Conservation (phyloP, 2,797 vertebrate genomes). For the Pempheris klunzingeri region DNA sequence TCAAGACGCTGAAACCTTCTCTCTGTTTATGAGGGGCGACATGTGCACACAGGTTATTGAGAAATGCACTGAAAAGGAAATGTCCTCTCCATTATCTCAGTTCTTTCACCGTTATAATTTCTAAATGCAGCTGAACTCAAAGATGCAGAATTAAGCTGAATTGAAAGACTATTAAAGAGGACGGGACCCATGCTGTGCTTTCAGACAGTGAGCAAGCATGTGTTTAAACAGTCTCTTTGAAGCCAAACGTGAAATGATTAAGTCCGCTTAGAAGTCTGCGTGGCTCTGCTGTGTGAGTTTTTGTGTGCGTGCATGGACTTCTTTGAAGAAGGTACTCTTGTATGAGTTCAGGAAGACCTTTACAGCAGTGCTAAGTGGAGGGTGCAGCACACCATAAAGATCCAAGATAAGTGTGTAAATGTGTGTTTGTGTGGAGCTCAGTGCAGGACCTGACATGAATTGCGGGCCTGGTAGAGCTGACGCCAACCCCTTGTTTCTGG, state of each 20-base stretch:
- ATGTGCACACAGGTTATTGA: constrained; percentile 4
- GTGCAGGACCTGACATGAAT: constrained; percentile 83
- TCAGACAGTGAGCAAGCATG: constrained; percentile 71
- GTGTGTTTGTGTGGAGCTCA: constrained; percentile 55
- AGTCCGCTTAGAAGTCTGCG: constrained; percentile 72
- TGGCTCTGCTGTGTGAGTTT: constrained; percentile 49
- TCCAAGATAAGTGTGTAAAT: constrained; percentile 78
- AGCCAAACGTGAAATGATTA: constrained; percentile 82
- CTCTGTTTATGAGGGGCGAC: constrained; percentile 8
- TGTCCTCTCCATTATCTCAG: constrained; percentile 26
- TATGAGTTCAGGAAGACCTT: constrained; percentile 82
- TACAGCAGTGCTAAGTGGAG: constrained; percentile 86
- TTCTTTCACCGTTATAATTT: constrained; percentile 21
- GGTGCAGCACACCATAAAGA: constrained; percentile 88
- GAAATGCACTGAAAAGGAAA: constrained; percentile 12
- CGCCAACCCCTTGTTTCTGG: constrained; percentile 77
- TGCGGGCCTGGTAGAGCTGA: constrained; percentile 75
- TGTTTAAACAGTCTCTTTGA: constrained; percentile 81
- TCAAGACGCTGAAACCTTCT: constrained; percentile 5
- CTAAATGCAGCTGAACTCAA: constrained; percentile 32
- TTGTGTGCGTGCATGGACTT: constrained; percentile 49
- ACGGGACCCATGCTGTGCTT: constrained; percentile 58
- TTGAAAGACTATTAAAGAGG: constrained; percentile 58
- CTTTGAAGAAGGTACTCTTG: constrained; percentile 79
- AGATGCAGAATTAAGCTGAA: constrained; percentile 60